Evolutionary conservation across 2,888 invertebrate species (phyloP), one percentile per base, ranked within the genome.

Genomic region (Rambutsinella grinnellia): DNA sequence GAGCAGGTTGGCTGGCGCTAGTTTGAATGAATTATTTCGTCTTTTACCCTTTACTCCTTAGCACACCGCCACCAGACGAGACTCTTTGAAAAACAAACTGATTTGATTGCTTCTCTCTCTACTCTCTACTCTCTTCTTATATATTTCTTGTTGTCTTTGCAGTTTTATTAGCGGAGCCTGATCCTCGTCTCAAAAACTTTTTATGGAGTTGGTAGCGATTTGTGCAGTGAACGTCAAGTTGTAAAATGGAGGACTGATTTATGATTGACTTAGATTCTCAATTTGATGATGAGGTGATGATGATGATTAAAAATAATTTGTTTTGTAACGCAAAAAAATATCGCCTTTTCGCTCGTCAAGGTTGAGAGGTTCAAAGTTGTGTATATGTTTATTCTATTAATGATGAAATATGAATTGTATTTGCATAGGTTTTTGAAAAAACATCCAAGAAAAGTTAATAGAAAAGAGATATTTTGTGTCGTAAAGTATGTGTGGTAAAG

Each of bases 1-100:
- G 75, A 67, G 68, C 75, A 75, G 75, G 61, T 67, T 75, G 75
- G 68, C 75, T 75, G 75, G 75, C 75, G 75, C 75, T 75, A 54
- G 19, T 36, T 36, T 53, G 10, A 53, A 19, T 53, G 53, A 19
- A 17, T 49, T 49, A 49, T 17, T 44, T 49, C 15, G 49, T 53
- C 36, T 36, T 36, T 36, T 36, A 8, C 36, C 5, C 36, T 36
- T 36, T 36, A 36, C 36, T 8, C 13, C 13, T 36, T 36, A 36
- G 6, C 36, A n/a, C n/a, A 36, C 36, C 36, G 36, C 36, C 36
- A 36, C 36, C 36, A 36, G 36, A 36, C 36, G 5, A 36, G 36
- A 36, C 36, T 36, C 36, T 36, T 36, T 36, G 36, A 36, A 36
- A 36, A 36, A 61, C 61, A 61, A 36, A 61, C 61, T 47, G 44